Conservation (phyloP, 1,140 invertebrate genomes). For the Cherax destructor region DNA sequence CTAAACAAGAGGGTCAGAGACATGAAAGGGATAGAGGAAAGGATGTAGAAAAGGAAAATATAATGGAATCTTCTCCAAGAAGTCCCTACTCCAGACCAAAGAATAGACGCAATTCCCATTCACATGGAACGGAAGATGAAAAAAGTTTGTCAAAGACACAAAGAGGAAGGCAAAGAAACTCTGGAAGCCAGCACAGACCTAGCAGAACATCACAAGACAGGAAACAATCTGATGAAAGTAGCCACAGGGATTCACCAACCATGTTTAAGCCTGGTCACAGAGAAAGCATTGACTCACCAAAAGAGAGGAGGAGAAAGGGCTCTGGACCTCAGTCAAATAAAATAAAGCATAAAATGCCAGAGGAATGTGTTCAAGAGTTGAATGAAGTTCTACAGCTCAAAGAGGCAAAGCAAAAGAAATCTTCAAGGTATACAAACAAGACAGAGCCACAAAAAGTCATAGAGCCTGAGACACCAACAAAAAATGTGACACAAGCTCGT, state of each 20-base stretch:
- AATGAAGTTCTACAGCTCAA: slow-evolving; percentile 22
- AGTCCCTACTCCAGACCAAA: slow-evolving; percentile 19
- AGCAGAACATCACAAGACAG: slow-evolving; percentile 45
- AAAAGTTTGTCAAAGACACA: neutral
- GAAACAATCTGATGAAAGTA: slow-evolving; percentile 51
- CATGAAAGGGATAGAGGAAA: slow-evolving; percentile 14
- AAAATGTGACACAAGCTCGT: neutral
- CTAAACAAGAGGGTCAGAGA: neutral
- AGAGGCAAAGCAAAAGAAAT: slow-evolving; percentile 16
- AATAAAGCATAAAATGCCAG: slow-evolving; percentile 35
- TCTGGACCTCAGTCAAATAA: slow-evolving; percentile 18
- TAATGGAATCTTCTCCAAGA: neutral
- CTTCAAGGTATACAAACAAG: neutral
- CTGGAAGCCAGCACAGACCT: slow-evolving; percentile 3
- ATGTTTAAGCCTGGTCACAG: slow-evolving; percentile 22
- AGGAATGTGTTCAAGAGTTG: slow-evolving; percentile 28
- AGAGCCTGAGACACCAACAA: slow-evolving; percentile 20
- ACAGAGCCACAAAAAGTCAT: neutral
- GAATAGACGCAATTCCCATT: slow-evolving; percentile 39
- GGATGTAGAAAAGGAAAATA: neutral
- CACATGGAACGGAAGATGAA: slow-evolving; percentile 14
- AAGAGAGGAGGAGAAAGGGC: slow-evolving; percentile 22
- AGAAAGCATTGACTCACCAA: slow-evolving; percentile 37
- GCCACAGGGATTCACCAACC: slow-evolving; percentile 37
- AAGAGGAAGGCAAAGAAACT: slow-evolving; percentile 11